These are phyloP conservation scores for Tachuris rubrigastra DNA, from an alignment of 2,113 vertebrate genomes.

Conservation along the genomic window DNA sequence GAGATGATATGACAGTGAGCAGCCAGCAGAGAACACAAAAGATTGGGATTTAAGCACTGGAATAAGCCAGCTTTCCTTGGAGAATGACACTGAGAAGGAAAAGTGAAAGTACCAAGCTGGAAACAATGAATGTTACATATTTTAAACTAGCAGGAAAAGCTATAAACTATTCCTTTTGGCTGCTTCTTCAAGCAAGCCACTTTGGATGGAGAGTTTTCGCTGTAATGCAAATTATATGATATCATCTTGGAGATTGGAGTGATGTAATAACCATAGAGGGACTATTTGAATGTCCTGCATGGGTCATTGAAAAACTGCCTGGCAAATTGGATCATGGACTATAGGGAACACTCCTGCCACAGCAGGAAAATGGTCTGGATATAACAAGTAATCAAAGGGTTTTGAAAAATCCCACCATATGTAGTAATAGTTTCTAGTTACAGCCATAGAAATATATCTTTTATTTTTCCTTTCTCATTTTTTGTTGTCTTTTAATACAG, in stretches of 20 bases:
- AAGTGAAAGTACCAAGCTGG: not conserved
- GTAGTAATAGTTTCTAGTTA: not conserved
- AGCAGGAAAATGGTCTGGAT: not conserved
- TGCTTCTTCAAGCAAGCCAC: not conserved
- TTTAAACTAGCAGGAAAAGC: not conserved
- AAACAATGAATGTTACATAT: not conserved
- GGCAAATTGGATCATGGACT: not conserved
- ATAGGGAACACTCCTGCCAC: not conserved
- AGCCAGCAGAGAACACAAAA: not conserved
- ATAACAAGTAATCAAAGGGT: not conserved
- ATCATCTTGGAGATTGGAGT: not conserved
- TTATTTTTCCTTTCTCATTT: not conserved
- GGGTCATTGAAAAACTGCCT: not conserved
- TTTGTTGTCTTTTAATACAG: constrained; percentile 21
- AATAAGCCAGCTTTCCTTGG: not conserved
- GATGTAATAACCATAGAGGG: constrained; percentile 13
- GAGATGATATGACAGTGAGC: not conserved
- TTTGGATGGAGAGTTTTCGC: not conserved
- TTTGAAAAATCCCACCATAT: not conserved
- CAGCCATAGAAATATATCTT: not conserved
- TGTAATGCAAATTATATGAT: not conserved
- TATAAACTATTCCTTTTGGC: not conserved
- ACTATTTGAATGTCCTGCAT: not conserved
- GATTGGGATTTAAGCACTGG: not conserved
- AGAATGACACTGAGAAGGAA: not conserved